A percentile compares a stretch with the other conserved stretches of the same genome.
These are phyloP conservation scores for Polyploca ridens DNA, from an alignment of 2,888 invertebrate genomes.

Conservation along the genomic window DNA sequence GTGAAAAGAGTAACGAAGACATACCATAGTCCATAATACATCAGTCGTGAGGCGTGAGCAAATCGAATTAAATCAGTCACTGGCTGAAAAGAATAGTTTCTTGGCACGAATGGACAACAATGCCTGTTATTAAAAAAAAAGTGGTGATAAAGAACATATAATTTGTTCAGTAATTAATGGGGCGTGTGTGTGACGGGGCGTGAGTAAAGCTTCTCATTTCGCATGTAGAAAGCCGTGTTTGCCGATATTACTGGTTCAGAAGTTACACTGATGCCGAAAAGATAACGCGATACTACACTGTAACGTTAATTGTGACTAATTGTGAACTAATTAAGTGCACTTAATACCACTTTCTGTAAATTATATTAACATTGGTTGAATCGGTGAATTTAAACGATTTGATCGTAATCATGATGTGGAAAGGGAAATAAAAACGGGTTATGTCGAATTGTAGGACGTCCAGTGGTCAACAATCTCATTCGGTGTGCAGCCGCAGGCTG, in stretches of 20 bases:
- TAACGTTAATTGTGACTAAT: slow-evolving; percentile 77
- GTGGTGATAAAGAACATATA: slow-evolving; percentile 79
- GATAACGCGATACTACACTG: slow-evolving; percentile 66
- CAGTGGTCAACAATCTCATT: slow-evolving; percentile 63
- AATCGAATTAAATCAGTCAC: slow-evolving; percentile 79
- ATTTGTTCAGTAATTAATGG: slow-evolving; percentile 78
- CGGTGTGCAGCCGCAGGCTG: slow-evolving; percentile 51
- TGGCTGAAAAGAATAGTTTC: slow-evolving; percentile 78
- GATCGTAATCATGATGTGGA: slow-evolving; percentile 22
- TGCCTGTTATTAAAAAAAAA: slow-evolving; percentile 80
- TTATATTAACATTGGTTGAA: slow-evolving; percentile 39
- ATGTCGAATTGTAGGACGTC: slow-evolving; percentile 35
- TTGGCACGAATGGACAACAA: slow-evolving; percentile 80
- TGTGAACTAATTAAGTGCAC: slow-evolving; percentile 58
- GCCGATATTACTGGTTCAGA: slow-evolving; percentile 63
- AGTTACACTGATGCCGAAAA: slow-evolving; percentile 61
- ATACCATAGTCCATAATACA: slow-evolving; percentile 56
- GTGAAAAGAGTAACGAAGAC: slow-evolving; percentile 63
- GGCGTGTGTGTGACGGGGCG: slow-evolving; percentile 74
- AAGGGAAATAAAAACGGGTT: slow-evolving; percentile 23
- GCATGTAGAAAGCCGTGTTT: slow-evolving; percentile 68
- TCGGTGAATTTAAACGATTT: slow-evolving; percentile 28
- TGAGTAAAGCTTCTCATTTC: slow-evolving; percentile 76
- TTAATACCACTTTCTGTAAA: slow-evolving; percentile 45
- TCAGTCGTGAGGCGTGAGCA: slow-evolving; percentile 64